These are phyloP conservation scores for Drosophila flavopinicola DNA, from an alignment of 2,888 invertebrate genomes.

Conservation along the genomic window DNA sequence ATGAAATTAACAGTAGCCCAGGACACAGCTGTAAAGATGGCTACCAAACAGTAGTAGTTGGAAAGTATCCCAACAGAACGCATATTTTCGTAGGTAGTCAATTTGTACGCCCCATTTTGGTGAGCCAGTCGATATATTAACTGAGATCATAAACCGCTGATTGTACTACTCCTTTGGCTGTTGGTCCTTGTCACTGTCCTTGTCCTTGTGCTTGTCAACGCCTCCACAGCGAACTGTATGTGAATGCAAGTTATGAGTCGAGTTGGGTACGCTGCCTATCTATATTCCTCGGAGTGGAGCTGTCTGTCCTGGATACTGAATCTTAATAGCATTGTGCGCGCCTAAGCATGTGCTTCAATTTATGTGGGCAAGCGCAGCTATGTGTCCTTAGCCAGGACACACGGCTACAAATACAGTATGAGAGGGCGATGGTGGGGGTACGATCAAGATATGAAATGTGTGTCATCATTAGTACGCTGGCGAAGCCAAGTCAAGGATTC, in stretches of 20 bases:
- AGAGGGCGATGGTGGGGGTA: not conserved
- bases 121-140: constrained; percentile 27
- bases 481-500: constrained; percentile 59
- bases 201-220: constrained; percentile 30
- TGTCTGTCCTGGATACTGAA: constrained; percentile 30
- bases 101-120: constrained; percentile 52
- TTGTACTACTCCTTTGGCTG: constrained; percentile 31
- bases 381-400: constrained; percentile 40
- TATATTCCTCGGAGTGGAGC: constrained; percentile 1
- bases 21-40: constrained; percentile 48
- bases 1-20: constrained; percentile 38
- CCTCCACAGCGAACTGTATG: constrained; percentile 24
- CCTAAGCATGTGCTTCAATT: constrained; percentile 79
- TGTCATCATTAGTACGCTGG: constrained; percentile 77
- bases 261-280: constrained; percentile 9
- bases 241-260: constrained; percentile 37
- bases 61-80: constrained; percentile 7
- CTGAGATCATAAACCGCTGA: constrained; percentile 64
- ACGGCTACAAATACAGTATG: not conserved
- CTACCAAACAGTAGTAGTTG: constrained; percentile 62
- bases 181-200: not conserved
- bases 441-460: constrained; percentile 74
- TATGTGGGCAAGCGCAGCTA: constrained; percentile 59
- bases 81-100: constrained; percentile 51
- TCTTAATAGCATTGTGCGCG: constrained; percentile 68